Evolutionary conservation across 1,140 invertebrate genomes (phyloP), one percentile per base, ranked within the genome.

Genomic region (Mya arenaria): DNA sequence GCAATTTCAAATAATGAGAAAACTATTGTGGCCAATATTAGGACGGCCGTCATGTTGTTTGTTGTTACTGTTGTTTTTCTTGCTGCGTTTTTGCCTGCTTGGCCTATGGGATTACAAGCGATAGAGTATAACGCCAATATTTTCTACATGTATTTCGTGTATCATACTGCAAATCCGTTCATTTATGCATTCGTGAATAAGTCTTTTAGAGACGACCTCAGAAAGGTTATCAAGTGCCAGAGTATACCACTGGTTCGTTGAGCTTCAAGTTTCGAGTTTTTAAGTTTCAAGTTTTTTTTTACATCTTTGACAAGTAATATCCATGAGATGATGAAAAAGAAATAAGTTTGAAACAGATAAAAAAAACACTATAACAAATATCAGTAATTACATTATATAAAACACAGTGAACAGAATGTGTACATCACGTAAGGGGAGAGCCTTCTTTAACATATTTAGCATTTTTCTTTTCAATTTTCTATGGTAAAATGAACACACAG

Each of bases 121-220:
- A 56, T 91, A 23, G 36, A 6, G 0, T 83, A 84, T 56, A 85
- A 85, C 28, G 55, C 79, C 32, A 81, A 89, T 55, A 48, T 90
- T 1, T 90, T 89, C 84, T 86, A 90, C 63, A 85, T 88, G 19
- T 91, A 89, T 68, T 91, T 90, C 81, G 68, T 90, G 8, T 89
- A 90, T 77, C 89, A 90, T 60, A 89, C 89, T 10, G 87, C 87
- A 1, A 91, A 91, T 73, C 90, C 90, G 5, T 75, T 91, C 37
- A 90, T 91, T 41, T 91, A 91, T 73, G 89, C 89, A 37, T 91
- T 91, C 75, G 89, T 91, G 90, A 91, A 91, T 65, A 74, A 82
- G 17, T 86, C 86, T 10, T 91, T 91, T 75, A 66, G 89, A 62
- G 82, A 89, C 37, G 89, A 91, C 44, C 56, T 90, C 0, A 68